These are phyloP conservation scores for Criorhina ranunculi DNA, from an alignment of 2,888 invertebrate species.

Conservation along the genomic window DNA sequence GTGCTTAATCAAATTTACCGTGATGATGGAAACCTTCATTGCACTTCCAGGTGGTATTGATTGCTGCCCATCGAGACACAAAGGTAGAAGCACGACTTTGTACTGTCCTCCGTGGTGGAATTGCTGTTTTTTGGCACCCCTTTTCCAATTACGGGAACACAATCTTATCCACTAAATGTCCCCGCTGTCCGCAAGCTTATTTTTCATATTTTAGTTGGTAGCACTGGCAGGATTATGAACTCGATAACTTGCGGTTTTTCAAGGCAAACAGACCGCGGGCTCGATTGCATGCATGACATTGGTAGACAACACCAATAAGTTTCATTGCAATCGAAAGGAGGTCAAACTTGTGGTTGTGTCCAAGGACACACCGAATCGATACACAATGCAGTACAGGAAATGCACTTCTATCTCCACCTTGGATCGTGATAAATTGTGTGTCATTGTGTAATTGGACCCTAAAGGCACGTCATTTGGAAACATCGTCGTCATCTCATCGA, in stretches of 20 bases:
- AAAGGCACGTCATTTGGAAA: conserved; percentile 34
- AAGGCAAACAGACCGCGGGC: conserved; percentile 23
- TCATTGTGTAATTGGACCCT: conserved; percentile 45
- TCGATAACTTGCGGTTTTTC: no score
- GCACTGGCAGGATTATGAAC: conserved; percentile 13
- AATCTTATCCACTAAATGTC: conserved; percentile 26
- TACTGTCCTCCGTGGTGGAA: neutral
- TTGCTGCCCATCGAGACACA: conserved; percentile 36
- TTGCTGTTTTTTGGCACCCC: conserved; percentile 43
- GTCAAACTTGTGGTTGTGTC: conserved; percentile 12
- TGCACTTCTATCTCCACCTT: conserved; percentile 32
- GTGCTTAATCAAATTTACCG: conserved; percentile 73
- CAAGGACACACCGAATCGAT: conserved; percentile 40
- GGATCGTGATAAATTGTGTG: conserved; percentile 35
- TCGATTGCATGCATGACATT: conserved; percentile 31
- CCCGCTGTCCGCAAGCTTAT: neutral
- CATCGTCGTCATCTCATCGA: neutral
- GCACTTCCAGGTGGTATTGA: conserved; percentile 68
- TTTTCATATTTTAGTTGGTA: conserved; percentile 7
- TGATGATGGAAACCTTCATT: conserved; percentile 42
- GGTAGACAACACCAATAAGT: conserved; percentile 29
- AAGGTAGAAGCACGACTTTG: conserved; percentile 3
- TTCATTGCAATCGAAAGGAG: conserved; percentile 33
- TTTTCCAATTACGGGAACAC: conserved; percentile 9
- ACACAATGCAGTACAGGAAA: conserved; percentile 33